These are phyloP conservation scores for Pipistrellus pygmaeus DNA, from an alignment of 2,797 vertebrate genomes.

Conservation along the genomic window DNA sequence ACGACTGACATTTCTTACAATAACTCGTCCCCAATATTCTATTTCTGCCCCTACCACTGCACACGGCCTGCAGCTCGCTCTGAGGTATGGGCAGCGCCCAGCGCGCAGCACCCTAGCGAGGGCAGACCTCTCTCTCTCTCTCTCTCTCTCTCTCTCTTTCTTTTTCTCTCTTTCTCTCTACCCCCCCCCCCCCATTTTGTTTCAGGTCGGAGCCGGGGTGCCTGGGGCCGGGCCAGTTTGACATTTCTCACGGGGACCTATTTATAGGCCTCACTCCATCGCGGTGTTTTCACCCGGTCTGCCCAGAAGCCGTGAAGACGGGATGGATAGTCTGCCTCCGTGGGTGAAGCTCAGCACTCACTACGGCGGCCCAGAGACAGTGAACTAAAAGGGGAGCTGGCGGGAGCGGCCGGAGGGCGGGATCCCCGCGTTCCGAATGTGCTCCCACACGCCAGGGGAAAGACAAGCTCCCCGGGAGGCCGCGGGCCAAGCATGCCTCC, in stretches of 20 bases:
- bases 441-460: not conserved
- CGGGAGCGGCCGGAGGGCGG: not conserved
- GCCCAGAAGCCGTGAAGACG: not conserved
- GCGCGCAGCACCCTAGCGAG: not conserved
- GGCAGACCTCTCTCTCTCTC: not conserved
- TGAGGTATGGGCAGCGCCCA: not conserved
- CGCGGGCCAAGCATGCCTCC: slow-evolving; percentile 27
- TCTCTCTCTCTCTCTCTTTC: too few relatives aligned
- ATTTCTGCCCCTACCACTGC: too few relatives aligned
- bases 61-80: not conserved
- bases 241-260: not conserved
- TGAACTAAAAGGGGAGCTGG: not conserved
- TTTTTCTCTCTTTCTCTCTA: too few relatives aligned
- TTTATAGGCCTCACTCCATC: slow-evolving; percentile 38
- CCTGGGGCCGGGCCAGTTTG: not conserved
- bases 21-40: too few relatives aligned
- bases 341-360: not conserved
- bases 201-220: not conserved
- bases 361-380: too few relatives aligned
- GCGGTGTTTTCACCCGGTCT: not conserved
- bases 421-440: not conserved
- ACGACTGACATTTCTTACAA: too few relatives aligned
- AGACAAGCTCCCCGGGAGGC: not conserved
- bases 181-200: not conserved
- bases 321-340: not conserved